Evolutionary conservation across 2,113 vertebrate species (phyloP).

Genomic region (Poicephalus gulielmi): DNA sequence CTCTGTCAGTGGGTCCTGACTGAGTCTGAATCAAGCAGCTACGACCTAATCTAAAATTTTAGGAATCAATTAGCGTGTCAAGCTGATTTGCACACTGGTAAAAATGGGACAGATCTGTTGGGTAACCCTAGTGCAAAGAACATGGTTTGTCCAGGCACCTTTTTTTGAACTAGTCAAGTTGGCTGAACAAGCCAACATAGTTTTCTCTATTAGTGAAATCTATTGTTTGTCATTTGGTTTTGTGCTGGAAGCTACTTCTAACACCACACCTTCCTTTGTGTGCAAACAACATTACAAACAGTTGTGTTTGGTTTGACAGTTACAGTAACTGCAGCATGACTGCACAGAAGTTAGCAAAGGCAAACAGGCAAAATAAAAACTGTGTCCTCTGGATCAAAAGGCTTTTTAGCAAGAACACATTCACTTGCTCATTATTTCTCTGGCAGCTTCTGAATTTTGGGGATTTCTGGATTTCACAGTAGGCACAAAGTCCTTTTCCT

Average conservation of each 20-base stretch:
- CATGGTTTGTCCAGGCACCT: not conserved
- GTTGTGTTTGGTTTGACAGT: not conserved
- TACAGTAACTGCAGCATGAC: not conserved
- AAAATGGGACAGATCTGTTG: not conserved
- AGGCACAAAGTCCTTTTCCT: not conserved
- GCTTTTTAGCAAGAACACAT: not conserved
- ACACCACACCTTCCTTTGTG: not conserved
- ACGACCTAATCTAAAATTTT: not conserved
- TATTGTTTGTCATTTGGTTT: not conserved
- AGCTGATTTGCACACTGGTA: not conserved
- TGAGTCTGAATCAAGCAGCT: not conserved
- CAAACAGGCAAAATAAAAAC: not conserved
- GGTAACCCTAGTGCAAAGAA: not conserved
- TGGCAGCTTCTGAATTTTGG: not conserved
- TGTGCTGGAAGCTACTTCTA: not conserved
- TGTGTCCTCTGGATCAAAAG: not conserved
- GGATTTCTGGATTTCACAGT: not conserved
- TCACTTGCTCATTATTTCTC: not conserved
- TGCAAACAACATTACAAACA: not conserved
- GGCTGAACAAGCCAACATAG: not conserved
- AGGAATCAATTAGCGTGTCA: not conserved
- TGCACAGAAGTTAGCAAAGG: not conserved
- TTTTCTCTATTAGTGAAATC: not conserved
- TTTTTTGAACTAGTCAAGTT: not conserved
- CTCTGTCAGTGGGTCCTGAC: not conserved